Conservation (phyloP, 2,797 vertebrate genomes). For the Vultur gryphus region DNA sequence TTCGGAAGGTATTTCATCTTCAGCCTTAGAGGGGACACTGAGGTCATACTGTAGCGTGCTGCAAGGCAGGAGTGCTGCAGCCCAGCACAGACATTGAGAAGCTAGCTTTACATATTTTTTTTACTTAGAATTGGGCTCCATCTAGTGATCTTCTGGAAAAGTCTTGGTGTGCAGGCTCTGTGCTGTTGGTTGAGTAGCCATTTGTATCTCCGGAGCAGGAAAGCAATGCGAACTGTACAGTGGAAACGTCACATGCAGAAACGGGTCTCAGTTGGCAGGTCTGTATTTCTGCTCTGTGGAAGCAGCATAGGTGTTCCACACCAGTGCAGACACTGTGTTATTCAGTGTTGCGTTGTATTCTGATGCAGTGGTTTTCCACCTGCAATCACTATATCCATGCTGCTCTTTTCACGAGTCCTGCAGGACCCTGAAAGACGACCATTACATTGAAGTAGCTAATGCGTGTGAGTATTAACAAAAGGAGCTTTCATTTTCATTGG, state of each 20-base stretch:
- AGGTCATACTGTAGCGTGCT: background rate
- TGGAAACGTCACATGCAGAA: fast-evolving
- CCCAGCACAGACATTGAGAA: background rate
- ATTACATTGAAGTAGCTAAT: background rate
- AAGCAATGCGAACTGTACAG: fast-evolving
- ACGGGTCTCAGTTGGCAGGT: background rate
- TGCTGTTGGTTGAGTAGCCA: background rate
- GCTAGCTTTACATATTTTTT: background rate
- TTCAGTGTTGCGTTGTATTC: fast-evolving
- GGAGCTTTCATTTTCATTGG: background rate
- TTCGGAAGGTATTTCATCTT: background rate
- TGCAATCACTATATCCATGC: fast-evolving
- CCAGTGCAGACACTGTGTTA: too few relatives aligned
- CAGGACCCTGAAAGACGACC: background rate
- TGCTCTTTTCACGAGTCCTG: background rate
- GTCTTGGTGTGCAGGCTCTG: background rate
- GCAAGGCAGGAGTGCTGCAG: background rate
- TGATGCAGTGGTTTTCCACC: background rate
- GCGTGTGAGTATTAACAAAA: background rate
- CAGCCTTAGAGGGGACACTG: background rate
- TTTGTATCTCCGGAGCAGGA: background rate
- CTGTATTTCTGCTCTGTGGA: background rate
- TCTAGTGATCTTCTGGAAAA: background rate
- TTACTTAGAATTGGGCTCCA: background rate
- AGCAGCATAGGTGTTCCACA: background rate